Evolutionary conservation across 2,113 vertebrate genomes (phyloP).

Genomic region (Ursus arctos): DNA sequence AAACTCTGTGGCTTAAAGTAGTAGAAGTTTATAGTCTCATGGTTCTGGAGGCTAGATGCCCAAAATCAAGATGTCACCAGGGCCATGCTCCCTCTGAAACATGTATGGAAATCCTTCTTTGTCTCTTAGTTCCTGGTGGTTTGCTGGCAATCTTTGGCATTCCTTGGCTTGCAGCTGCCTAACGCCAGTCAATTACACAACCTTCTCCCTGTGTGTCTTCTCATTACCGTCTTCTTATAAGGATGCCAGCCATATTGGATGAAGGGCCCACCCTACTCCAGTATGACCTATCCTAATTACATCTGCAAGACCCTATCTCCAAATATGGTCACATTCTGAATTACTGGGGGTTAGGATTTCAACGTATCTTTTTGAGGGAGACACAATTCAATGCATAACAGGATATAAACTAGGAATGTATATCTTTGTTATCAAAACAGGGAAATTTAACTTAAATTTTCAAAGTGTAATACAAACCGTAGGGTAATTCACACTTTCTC

Average conservation of each 20-base stretch:
- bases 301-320: neutral
- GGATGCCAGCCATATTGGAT: neutral
- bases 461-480: neutral
- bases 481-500: neutral
- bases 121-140: neutral
- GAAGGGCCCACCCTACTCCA: neutral
- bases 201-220: neutral
- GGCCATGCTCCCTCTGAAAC: neutral
- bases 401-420: neutral
- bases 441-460: slow-evolving; percentile 1
- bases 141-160: neutral
- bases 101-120: neutral
- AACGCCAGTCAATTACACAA: neutral
- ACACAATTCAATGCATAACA: neutral
- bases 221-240: neutral
- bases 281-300: neutral
- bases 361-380: neutral
- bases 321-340: neutral
- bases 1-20: neutral
- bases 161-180: neutral
- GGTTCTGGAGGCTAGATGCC: neutral
- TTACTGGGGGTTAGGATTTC: neutral
- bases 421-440: neutral
- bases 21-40: neutral
- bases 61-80: neutral